These are phyloP conservation scores for Lemur catta DNA, from an alignment of 2,797 vertebrate species.

Conservation along the genomic window DNA sequence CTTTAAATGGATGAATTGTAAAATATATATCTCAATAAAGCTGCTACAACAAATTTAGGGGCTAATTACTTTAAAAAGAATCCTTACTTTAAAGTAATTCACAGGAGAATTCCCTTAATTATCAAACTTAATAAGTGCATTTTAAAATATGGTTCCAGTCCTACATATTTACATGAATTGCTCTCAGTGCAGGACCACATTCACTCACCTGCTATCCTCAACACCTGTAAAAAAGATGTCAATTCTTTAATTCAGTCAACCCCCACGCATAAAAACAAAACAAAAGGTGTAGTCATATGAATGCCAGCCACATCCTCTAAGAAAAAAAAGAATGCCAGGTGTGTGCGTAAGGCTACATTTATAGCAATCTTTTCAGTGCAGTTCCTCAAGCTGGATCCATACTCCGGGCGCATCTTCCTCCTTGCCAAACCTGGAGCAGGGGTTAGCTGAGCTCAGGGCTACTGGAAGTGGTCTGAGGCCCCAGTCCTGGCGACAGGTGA, in stretches of 20 bases:
- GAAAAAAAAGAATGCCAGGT: not conserved
- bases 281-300: not conserved
- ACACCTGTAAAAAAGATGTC: not conserved
- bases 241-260: not conserved
- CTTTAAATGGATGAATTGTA: not conserved
- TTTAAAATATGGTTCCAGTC: not conserved
- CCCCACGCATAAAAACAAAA: not conserved
- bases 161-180: not conserved
- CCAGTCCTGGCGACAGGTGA: not conserved
- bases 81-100: not conserved
- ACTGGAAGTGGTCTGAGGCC: not conserved
- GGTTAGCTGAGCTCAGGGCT: not conserved
- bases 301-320: not conserved
- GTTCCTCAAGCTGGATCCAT: not conserved
- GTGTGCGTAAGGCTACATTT: not conserved
- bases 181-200: not conserved
- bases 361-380: not conserved
- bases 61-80: not conserved
- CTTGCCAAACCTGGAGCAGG: not conserved
- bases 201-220: not conserved
- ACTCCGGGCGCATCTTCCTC: not conserved
- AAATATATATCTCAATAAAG: not conserved
- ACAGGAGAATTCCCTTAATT: not conserved
- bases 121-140: not conserved
- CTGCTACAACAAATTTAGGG: not conserved